These are phyloP conservation scores for Xanthia icteritia DNA, from an alignment of 2,888 invertebrate genomes.

Conservation along the genomic window DNA sequence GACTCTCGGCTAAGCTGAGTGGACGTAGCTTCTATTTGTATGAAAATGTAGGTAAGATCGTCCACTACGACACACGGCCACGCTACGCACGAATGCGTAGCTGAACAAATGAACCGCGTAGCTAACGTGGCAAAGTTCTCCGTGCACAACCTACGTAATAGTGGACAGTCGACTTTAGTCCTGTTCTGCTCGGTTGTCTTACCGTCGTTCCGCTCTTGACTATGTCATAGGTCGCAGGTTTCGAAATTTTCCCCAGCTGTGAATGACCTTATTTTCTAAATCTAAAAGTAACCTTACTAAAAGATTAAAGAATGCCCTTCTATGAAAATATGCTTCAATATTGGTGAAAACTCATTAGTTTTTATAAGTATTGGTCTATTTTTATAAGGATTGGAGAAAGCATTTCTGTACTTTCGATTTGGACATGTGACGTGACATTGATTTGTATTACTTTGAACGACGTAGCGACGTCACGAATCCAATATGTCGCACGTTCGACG, in stretches of 20 bases:
- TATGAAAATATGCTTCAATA: too few relatives aligned
- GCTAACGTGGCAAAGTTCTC: not conserved
- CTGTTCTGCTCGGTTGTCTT: not conserved
- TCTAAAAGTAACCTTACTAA: not conserved
- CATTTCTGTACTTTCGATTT: slow-evolving; percentile 7
- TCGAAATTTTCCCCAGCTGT: not conserved
- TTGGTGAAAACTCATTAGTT: not conserved
- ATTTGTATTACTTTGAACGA: slow-evolving; percentile 46
- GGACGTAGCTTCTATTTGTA: too few relatives aligned
- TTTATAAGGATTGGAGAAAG: slow-evolving; percentile 3
- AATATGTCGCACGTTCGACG: slow-evolving; percentile 40
- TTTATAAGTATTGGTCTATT: not conserved
- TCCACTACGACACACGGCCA: too few relatives aligned
- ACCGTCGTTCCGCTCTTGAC: not conserved
- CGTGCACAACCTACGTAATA: not conserved
- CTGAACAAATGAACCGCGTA: not conserved
- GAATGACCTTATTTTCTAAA: not conserved
- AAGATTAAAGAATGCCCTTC: not conserved
- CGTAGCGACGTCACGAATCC: slow-evolving; percentile 40
- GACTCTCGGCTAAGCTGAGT: not conserved
- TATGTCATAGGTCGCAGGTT: not conserved
- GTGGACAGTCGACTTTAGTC: not conserved
- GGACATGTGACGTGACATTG: slow-evolving; percentile 27
- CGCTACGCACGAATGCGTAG: not conserved
- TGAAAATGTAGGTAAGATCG: not conserved